Percentiles rank a stretch among this genome's conserved stretches.
Evolutionary conservation across 2,888 invertebrate species (phyloP).

Genomic region (Crossocerus cetratus): DNA sequence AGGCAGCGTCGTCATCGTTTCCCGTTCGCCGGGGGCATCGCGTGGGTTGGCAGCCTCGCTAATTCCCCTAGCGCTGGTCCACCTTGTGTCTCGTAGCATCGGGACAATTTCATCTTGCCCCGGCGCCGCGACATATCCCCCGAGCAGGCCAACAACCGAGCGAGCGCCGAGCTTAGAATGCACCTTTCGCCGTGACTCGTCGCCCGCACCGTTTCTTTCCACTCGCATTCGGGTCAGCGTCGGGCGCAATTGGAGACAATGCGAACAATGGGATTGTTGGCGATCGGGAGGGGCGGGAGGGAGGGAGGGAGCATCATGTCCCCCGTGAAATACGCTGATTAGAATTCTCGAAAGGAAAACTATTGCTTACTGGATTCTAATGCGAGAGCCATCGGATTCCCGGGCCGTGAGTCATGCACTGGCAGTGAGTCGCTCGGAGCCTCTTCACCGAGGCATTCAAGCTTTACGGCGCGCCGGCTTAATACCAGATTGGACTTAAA

Average conservation of each 20-base stretch:
- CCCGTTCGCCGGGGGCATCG: conserved; percentile 48
- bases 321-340: background rate
- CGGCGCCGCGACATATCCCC: no score
- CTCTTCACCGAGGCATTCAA: conserved; percentile 44
- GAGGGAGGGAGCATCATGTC: no score
- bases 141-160: no score
- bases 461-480: conserved; percentile 47
- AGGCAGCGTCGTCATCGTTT: conserved; percentile 59
- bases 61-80: conserved; percentile 39
- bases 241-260: no score
- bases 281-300: background rate
- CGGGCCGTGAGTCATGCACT: conserved; percentile 39
- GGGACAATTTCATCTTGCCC: background rate
- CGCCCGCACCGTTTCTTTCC: no score
- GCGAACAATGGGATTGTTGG: no score
- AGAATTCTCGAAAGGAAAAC: conserved; percentile 4
- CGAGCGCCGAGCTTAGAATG: no score
- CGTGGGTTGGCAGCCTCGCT: conserved; percentile 60
- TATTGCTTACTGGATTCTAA: conserved; percentile 31
- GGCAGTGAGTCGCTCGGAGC: conserved; percentile 8
- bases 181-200: no score
- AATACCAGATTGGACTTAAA: conserved; percentile 23
- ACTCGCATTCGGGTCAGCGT: no score
- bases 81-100: no score
- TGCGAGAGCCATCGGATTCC: conserved; percentile 33